A percentile compares a stretch with the other conserved stretches of the same genome.
phyloP scores from a whole-genome alignment of 1,140 invertebrate genomes.

The Megalopta genalis region DNA sequence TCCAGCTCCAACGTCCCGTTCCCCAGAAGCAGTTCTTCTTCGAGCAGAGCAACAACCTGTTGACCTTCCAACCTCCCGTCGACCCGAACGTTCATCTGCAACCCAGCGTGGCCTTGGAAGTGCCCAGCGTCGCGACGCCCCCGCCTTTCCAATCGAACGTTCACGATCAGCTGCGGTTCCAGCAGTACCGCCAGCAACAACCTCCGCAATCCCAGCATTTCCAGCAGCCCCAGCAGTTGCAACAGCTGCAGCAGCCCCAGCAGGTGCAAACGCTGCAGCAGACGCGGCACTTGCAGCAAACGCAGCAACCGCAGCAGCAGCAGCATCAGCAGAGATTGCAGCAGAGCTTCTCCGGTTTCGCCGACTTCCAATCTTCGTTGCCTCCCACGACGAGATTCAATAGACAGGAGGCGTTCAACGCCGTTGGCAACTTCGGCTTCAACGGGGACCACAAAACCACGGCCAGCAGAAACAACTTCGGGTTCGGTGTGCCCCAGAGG shows the following conservation, averaged over 20 bases:
- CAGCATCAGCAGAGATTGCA: conserved; percentile 77
- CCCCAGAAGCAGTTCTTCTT: conserved; percentile 68
- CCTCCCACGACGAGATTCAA: conserved; percentile 79
- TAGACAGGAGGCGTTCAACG: conserved; percentile 76
- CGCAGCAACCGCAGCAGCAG: conserved; percentile 74
- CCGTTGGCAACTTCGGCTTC: conserved; percentile 82
- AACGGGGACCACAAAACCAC: conserved; percentile 73
- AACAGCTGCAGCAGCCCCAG: conserved; percentile 71
- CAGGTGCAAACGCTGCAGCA: conserved; percentile 68
- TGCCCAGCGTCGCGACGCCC: conserved; percentile 66
- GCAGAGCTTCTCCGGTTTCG: conserved; percentile 78
- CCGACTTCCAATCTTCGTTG: conserved; percentile 77
- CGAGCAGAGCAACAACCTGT: conserved; percentile 67
- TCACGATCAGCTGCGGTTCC: conserved; percentile 63
- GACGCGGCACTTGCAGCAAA: conserved; percentile 75
- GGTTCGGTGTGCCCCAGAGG: conserved; percentile 57
- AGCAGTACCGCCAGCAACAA: conserved; percentile 71
- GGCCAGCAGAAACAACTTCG: conserved; percentile 58
- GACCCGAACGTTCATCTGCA: conserved; percentile 74
- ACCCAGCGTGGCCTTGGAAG: conserved; percentile 75
- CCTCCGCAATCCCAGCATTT: conserved; percentile 52
- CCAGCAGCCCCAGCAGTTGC: conserved; percentile 64
- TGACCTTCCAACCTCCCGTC: conserved; percentile 57
- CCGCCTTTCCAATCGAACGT: conserved; percentile 62
- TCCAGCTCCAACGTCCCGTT: conserved; percentile 62